Base-by-base conservation (phyloP, 2,113 vertebrate species). In the Scomber japonicus region DNA sequence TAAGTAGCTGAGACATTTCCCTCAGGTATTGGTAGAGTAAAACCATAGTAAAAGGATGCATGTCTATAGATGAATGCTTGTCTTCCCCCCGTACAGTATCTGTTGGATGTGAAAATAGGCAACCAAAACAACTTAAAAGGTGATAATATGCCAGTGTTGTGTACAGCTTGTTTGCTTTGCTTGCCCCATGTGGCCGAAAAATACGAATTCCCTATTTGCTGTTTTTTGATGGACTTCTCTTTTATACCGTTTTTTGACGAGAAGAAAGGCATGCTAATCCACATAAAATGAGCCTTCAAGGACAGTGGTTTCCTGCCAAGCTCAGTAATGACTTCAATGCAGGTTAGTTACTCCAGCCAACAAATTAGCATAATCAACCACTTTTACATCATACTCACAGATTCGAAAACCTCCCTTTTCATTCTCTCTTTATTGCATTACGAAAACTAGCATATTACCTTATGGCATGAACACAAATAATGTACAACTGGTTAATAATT, bases 251-350 rank as follows among this genome's bases (percentile, higher is more conserved):
- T 31, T 2, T n/a, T 10, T 46, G 35, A 27, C 24, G 13, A 19
- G 27, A 71, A 62, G 49, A 50, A 68, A 54, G 21, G 57, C 16
- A 27, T 24, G 27, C 30, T 68, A 9, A 67, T 24, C 2, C 59
- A 44, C 40, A 60, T 51, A 27, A 76, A 66, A 69, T 17, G 2
- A 66, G 56, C 17, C 19, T 21, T 71, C 19, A 27, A 27, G 50
- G 11, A 27, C 49, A 81, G 40, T 27, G 56, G 67, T 50, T 75
- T 48, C 48, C 35, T 70, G 56, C 54, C 60, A 66, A 71, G 62
- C 35, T 67, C 21, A 24, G 56, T n/a, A 12, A 49, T 27, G 30
- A 59, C 24, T 19, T 30, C 2, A 17, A 12, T 35, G 31, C 24
- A 55, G 60, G 27, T 40, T 27, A 1, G 24, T 14, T 35, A 54